Conservation (phyloP, 2,888 invertebrate species). For the Orchesellides sinensis region DNA sequence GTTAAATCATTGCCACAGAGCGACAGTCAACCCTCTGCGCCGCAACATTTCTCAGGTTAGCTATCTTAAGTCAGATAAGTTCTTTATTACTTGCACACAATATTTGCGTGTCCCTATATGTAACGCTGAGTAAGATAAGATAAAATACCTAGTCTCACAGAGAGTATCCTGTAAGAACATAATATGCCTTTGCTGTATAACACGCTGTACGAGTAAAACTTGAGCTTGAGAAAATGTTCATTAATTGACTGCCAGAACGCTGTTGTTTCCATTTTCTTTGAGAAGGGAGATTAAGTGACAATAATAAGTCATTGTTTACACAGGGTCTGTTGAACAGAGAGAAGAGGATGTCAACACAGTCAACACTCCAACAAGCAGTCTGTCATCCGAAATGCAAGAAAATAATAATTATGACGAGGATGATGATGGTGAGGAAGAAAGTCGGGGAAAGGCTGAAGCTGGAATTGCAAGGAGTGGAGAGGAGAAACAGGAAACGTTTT, state of each 20-base stretch:
- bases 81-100: background rate
- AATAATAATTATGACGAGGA: constrained; percentile 6
- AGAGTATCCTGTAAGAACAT: background rate
- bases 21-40: background rate
- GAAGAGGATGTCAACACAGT: constrained; percentile 9
- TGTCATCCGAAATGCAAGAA: constrained; percentile 18
- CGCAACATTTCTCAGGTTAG: constrained; percentile 25
- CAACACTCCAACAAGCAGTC: background rate
- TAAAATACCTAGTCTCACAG: no score
- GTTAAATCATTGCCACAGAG: constrained; percentile 39
- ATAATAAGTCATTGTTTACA: background rate
- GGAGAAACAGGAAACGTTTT: constrained; percentile 1
- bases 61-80: no score
- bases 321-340: background rate
- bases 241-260: no score
- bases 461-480: constrained; percentile 14
- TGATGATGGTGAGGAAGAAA: background rate
- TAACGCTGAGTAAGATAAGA: no score
- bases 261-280: no score
- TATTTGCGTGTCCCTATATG: background rate
- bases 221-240: no score
- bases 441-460: no score
- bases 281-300: background rate
- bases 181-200: no score
- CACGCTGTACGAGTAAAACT: no score